Percentiles rank a stretch among this genome's conserved stretches.
Evolutionary conservation across 2,797 vertebrate species (phyloP).

Genomic region (Platalea minor): DNA sequence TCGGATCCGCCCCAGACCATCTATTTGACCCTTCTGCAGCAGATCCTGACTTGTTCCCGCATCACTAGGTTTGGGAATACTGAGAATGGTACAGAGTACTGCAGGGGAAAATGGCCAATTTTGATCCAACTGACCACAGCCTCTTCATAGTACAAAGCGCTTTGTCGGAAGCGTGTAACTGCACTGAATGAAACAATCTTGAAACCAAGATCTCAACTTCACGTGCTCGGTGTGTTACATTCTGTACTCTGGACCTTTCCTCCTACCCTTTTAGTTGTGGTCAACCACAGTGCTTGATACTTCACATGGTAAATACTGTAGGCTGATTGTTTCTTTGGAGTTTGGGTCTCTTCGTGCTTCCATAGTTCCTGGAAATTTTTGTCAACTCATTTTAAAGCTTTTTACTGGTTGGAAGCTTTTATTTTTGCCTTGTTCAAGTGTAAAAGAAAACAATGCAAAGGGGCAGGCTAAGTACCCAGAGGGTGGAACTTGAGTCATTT

Average conservation of each 20-base stretch:
- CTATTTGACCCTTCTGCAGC: background rate
- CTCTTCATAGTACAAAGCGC: background rate
- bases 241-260: background rate
- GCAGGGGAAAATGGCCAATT: background rate
- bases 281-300: background rate
- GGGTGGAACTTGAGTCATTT: background rate
- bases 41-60: rapidly evolving
- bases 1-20: background rate
- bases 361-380: background rate
- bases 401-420: background rate
- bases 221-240: rapidly evolving
- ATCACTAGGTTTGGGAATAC: background rate
- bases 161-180: background rate
- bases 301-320: background rate
- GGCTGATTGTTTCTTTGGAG: background rate
- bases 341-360: background rate
- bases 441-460: background rate
- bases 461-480: background rate
- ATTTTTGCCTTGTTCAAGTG: background rate
- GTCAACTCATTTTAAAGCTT: background rate
- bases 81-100: too few relatives aligned
- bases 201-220: background rate
- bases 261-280: background rate
- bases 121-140: background rate
- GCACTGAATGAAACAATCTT: background rate